phyloP scores from a whole-genome alignment of 2,797 vertebrate genomes.

The Oceanodroma leucorhoa region DNA sequence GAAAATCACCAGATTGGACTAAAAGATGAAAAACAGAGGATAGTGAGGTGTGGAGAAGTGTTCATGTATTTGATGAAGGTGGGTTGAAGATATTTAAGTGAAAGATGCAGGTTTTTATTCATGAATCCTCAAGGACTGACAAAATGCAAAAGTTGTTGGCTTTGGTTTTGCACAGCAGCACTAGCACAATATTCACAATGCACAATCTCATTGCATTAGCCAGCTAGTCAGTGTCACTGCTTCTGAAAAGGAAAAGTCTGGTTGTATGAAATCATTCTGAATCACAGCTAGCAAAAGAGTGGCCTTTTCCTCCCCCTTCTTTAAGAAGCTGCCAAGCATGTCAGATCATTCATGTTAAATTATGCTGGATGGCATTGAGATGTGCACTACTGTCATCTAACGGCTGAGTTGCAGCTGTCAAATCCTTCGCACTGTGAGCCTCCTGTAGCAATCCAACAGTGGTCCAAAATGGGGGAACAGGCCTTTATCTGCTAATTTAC shows the following conservation, averaged over 20 bases:
- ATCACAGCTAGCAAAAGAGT: constrained; percentile 30
- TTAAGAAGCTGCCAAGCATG: constrained; percentile 47
- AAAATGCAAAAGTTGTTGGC: background rate
- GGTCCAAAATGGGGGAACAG: background rate
- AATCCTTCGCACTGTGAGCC: background rate
- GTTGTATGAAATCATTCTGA: background rate
- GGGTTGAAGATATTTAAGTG: background rate
- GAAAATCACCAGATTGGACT: background rate
- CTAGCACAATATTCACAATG: background rate
- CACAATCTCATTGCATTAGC: background rate
- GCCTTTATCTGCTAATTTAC: constrained; percentile 13
- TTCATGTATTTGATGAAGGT: background rate
- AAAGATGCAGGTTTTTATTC: background rate
- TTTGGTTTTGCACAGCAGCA: background rate
- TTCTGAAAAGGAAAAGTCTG: constrained; percentile 13
- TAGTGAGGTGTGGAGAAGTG: background rate
- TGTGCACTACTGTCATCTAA: constrained; percentile 36
- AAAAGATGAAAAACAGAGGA: background rate
- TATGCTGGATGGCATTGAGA: constrained; percentile 41
- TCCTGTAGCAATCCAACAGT: background rate
- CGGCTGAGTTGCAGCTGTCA: background rate
- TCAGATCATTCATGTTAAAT: constrained; percentile 60
- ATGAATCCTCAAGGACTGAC: background rate
- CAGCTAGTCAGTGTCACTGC: background rate
- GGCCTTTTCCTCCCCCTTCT: constrained; percentile 1